Base-by-base conservation (phyloP, 2,888 invertebrate genomes). In the Amblyjoppa proteus region DNA sequence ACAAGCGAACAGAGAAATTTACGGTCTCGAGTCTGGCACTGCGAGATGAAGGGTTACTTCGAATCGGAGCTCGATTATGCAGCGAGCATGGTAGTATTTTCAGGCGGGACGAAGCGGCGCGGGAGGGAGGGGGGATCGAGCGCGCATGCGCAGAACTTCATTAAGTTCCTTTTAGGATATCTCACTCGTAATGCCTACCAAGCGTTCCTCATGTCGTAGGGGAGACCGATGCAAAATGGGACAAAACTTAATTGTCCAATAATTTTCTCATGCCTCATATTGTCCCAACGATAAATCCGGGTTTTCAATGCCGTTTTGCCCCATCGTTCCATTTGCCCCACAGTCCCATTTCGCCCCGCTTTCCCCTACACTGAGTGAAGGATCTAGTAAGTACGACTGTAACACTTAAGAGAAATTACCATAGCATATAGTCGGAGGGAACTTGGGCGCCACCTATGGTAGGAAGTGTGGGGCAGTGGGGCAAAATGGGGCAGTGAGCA, bases 111-210 rank as follows among this genome's bases (percentile, higher is more conserved):
- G 13, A 56, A 56, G 75, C 45, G n/a, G 25, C 45, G 34, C 20
- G 70, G 45, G 56, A 74, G 56, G 61, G 25, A 41, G 51, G 45
- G 70, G n/a, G 70, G 61, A 11, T 45, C 38, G 13, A 81, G 45
- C 61, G 49, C 51, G 75, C 71, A 58, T 64, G 64, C 74, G 49
- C 61, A 51, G 81, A 79, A 81, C 87, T 90, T 92, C 91, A 92
- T 92, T 92, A 92, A 91, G 91, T 91, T 92, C 90, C 90, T 91
- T 89, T 91, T 92, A 91, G 92, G 90, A 88, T 92, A 91, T 91
- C 90, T 91, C 90, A 90, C 87, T 83, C 86, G 88, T 89, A 89
- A 89, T 86, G 76, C 84, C 87, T 51, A 86, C 87, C 87, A 81
- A 87, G 87, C 87, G 86, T 89, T 89, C 84, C 88, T 89, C 89